Evolutionary conservation across 2,113 vertebrate genomes (phyloP).

Genomic region (Orycteropus afer): DNA sequence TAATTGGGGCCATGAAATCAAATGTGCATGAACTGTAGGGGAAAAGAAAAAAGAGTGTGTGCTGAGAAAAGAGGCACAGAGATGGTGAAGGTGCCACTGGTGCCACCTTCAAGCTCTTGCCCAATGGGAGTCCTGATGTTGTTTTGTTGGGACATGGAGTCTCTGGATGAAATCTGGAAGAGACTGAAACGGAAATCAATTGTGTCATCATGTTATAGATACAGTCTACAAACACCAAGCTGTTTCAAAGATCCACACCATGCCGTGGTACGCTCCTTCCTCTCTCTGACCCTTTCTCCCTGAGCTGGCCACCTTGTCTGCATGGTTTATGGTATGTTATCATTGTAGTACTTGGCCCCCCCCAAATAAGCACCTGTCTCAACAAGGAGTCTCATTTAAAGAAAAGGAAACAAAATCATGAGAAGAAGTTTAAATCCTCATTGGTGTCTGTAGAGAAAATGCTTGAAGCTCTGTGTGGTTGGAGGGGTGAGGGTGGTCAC

Average conservation of each 20-base stretch:
- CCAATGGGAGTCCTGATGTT: rapidly evolving
- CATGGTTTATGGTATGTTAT: neutral
- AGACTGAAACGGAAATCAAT: neutral
- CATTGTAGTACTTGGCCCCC: neutral
- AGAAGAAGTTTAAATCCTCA: neutral
- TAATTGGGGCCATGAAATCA: too few species aligned
- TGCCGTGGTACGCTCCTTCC: neutral
- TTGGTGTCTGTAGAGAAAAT: neutral
- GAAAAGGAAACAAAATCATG: neutral
- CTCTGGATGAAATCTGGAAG: neutral
- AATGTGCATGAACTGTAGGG: too few species aligned
- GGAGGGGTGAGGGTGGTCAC: rapidly evolving
- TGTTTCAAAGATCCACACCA: rapidly evolving
- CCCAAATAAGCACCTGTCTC: neutral
- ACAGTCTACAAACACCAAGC: neutral
- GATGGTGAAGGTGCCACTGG: neutral
- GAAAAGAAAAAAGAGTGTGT: neutral
- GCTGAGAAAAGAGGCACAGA: neutral
- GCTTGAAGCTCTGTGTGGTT: neutral
- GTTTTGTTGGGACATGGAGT: neutral
- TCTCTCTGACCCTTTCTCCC: neutral
- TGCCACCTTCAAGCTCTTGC: neutral
- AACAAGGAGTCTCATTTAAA: neutral
- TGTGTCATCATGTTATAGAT: neutral
- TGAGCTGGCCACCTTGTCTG: neutral